Base-by-base conservation (phyloP, 2,797 vertebrate species). In the Gymnocypris eckloni region DNA sequence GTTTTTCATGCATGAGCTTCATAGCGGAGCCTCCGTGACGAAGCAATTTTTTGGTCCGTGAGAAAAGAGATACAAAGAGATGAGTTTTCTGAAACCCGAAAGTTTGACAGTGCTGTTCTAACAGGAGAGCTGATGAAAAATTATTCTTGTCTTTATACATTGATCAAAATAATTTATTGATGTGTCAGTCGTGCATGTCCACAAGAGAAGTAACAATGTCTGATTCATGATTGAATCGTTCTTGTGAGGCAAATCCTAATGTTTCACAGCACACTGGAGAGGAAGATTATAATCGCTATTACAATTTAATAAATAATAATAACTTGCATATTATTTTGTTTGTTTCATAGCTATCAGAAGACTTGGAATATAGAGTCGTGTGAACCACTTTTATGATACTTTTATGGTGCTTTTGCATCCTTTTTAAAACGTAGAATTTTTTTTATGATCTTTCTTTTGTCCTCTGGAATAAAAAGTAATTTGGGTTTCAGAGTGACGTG, bases 1-100 rank as follows among this genome's bases (percentile, higher is more conserved):
- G 4, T 64, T 84, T 77, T 61, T 88, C 78, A 81, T 69, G 85
- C 82, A 45, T 28, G 75, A 84, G 82, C 28, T 79, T 64, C n/a
- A n/a, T 71, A 50, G 13, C 6, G 7, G 12, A 71, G 84, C 25
- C 66, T 52, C 54, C n/a, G 52, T 85, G 67, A 43, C 48, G 0
- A 69, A 56, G 25, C 18, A 6, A 52, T 85, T 86, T 45, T 61
- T 20, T 28, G 0, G 64, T 22, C 10, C 0, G 9, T 0, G 4
- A 45, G n/a, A 70, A 84, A 43, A 56, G 39, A 59, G 16, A 75
- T 50, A 22, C 43, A 50, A 18, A 72, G 37, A 64, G 11, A 59
- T 41, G 20, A 6, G 39, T 22, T 73, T 43, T 82, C 50, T 11
- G 28, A 67, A 22, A 83, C 43, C 28, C 22, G 4, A 66, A 41